Percentiles rank a stretch among this genome's conserved stretches.
Evolutionary conservation across 2,113 vertebrate genomes (phyloP).

Genomic region (Elachura formosa): DNA sequence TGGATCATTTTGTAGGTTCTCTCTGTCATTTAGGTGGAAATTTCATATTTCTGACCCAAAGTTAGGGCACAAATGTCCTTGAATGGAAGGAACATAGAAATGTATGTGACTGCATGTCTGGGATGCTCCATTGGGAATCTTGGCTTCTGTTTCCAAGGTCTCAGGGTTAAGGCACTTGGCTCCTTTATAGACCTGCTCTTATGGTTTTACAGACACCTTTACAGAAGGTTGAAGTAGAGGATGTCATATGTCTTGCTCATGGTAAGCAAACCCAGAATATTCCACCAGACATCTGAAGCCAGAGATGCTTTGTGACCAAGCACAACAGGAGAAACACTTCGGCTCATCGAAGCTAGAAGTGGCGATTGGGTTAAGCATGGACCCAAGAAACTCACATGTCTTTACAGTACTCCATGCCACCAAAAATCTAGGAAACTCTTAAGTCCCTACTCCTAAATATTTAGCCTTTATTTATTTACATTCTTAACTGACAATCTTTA

Average conservation of each 20-base stretch:
- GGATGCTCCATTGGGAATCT: not conserved
- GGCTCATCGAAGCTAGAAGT: not conserved
- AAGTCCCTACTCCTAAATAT: not conserved
- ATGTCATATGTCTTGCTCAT: not conserved
- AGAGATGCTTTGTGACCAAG: not conserved
- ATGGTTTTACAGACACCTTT: not conserved
- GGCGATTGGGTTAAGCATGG: not conserved
- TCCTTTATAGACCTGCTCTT: not conserved
- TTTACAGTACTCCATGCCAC: not conserved
- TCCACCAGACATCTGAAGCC: not conserved
- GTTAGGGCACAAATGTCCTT: not conserved
- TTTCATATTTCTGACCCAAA: not conserved
- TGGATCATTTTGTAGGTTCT: fast-evolving
- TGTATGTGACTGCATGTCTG: not conserved
- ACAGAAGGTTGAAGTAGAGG: not conserved
- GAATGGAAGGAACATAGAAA: not conserved
- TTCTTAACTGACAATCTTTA: slow-evolving; percentile 21
- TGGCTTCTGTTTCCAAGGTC: not conserved
- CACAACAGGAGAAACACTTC: not conserved
- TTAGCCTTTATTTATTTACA: slow-evolving; percentile 20
- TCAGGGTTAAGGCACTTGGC: not conserved
- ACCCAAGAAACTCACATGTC: not conserved
- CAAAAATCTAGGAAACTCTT: not conserved
- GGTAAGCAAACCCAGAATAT: not conserved
- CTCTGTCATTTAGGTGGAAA: not conserved